Base-by-base conservation (phyloP, 2,797 vertebrate genomes). In the Tamandua tetradactyla region DNA sequence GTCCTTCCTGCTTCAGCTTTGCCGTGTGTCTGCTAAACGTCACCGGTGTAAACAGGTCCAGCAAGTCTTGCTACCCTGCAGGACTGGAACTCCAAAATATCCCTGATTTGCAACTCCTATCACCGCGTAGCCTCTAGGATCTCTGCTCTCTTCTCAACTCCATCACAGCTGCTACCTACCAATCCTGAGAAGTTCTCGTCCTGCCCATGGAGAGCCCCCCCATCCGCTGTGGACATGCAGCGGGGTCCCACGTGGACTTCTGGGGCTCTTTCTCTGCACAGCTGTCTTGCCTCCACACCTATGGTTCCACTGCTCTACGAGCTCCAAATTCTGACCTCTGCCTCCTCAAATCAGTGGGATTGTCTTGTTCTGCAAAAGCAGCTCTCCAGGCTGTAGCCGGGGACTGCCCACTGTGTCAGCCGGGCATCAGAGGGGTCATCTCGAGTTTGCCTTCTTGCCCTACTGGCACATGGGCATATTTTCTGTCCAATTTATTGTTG, bases 341-440 rank as follows among this genome's bases (percentile, higher is more conserved):
- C 78, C 57, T 37, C 22, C 23, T 68, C 44, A 68, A n/a, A 10
- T 18, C 62, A 68, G 14, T 27, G 22, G 62, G n/a, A 52, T 15
- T 5, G 2, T 47, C 55, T 6, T 40, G 55, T 35, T 40, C 9
- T 27, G 35, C 35, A 30, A 20, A 30, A 59, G 25, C 17, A 57
- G 30, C 40, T 42, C 32, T 9, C 40, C 22, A 15, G 32, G 49
- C 23, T 37, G 23, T 25, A 5, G 10, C 20, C 40, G 4, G 10
- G 37, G 49, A 7, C 10, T 27, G 57, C 22, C 32, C 44, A 20
- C 12, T 4, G 2, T 27, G 55, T 40, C 17, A 64, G 25, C 62
- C n/a, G 8, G 27, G 35, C 27, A 32, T 15, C 6, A 0, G 0
- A 9, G 8, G n/a, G 6, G 15, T 69, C 18, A 18, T 12, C 7